Evolutionary conservation across 1,140 invertebrate genomes (phyloP).

Genomic region (Trinorchestia longiramus): DNA sequence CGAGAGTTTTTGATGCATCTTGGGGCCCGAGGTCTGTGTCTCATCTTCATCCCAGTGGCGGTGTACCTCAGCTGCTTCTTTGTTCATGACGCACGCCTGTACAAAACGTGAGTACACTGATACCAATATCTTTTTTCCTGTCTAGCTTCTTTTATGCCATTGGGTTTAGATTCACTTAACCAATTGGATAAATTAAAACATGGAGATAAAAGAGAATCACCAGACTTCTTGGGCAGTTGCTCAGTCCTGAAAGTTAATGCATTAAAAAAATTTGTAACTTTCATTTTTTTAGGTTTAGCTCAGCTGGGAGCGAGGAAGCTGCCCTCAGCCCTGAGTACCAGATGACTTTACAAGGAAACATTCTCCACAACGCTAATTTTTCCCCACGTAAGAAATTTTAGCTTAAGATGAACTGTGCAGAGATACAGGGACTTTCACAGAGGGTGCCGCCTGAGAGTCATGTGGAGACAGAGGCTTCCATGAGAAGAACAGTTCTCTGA

Average conservation of each 20-base stretch:
- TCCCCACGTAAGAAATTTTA: constrained; percentile 9
- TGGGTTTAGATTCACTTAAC: no score
- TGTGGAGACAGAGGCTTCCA: no score
- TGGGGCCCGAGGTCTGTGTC: not conserved
- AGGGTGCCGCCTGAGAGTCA: no score
- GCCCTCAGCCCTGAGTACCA: constrained; percentile 32
- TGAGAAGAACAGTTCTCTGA: no score
- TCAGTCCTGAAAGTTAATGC: no score
- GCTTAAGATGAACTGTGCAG: no score
- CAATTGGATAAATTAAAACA: no score
- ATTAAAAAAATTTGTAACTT: not conserved
- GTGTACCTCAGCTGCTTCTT: not conserved
- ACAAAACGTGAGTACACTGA: not conserved
- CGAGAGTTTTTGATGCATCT: not conserved
- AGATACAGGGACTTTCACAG: no score
- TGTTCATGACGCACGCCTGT: not conserved
- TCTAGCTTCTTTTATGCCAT: no score
- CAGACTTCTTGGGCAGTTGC: no score
- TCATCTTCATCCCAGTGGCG: not conserved
- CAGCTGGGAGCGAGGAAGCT: constrained; percentile 22
- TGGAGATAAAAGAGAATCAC: no score
- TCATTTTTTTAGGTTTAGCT: constrained; percentile 22
- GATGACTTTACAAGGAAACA: constrained; percentile 33
- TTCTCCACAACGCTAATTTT: not conserved
- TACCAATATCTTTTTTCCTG: no score